Base-by-base conservation (phyloP, 2,113 vertebrate genomes). In the Phylloscopus whistleri region DNA sequence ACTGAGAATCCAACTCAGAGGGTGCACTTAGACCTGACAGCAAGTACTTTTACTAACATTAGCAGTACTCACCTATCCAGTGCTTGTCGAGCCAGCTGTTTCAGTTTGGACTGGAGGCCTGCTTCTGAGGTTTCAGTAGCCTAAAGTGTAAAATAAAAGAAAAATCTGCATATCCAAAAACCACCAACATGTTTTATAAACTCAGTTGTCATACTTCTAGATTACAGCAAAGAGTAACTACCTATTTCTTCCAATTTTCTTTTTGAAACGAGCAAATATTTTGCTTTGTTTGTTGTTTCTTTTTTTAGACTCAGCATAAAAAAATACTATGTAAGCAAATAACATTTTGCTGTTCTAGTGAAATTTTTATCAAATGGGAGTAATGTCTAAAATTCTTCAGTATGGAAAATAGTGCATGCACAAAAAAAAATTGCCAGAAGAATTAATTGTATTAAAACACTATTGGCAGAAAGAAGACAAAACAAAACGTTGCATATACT, bases 71-170 rank as follows among this genome's bases (percentile, higher is more conserved):
- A 99, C 99, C 99, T 98, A 79, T 99, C 99, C 70, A 99, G 97
- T 10, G 99, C 99, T 94, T 99, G 99, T n/a, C 98, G 98, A 66
- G 99, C 99, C 93, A 99, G 93, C 96, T 99, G 99, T 95, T 99
- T 99, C 97, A 99, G 97, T 96, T 99, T 99, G 77, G 96, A 98
- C 97, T 99, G 99, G 51, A 99, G 97, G 15, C 95, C 95, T 96
- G 98, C 98, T 97, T 99, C 99, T 33, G 98, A 98, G 37, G 99
- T 99, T 97, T 99, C 99, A 81, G 97, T 99, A 55, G 99, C 99
- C 99, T 99, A 95, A 87, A 90, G 69, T 66, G 51, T 84, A 95
- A 96, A 82, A 94, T 37, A 70, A 76, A 95, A 80, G 72, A 83
- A 64, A 90, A 85, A 64, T 55, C 35, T 33, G 94, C 28, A 80